A percentile compares a stretch with the other conserved stretches of the same genome.
phyloP scores from a whole-genome alignment of 1,140 invertebrate genomes.

The Cepaea nemoralis region DNA sequence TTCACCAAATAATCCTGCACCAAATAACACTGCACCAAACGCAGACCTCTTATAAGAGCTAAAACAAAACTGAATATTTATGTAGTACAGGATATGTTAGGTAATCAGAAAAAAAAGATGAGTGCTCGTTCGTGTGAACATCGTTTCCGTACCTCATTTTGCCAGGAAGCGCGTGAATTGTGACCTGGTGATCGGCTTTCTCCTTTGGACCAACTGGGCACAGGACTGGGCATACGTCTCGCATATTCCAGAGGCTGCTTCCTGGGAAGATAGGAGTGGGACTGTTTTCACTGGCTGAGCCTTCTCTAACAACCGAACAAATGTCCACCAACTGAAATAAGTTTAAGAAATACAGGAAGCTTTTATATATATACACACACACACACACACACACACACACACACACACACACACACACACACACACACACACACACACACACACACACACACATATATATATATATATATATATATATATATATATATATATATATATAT shows the following conservation, averaged over 20 bases:
- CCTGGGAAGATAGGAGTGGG: slow-evolving; percentile 34
- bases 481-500: no score
- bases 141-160: background rate
- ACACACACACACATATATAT: no score
- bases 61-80: no score
- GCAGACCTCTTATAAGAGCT: no score
- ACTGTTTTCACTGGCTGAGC: slow-evolving; percentile 56
- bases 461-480: no score
- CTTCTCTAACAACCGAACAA: slow-evolving; percentile 54
- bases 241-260: slow-evolving; percentile 59
- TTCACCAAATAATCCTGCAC: no score
- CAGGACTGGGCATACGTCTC: slow-evolving; percentile 44
- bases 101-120: no score
- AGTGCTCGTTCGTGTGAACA: no score
- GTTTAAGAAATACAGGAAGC: background rate
- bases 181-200: background rate
- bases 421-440: no score
- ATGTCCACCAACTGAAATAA: slow-evolving; percentile 52
- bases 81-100: no score
- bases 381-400: slow-evolving; percentile 36
- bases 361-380: slow-evolving; percentile 14
- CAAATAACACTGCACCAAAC: no score
- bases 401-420: no score
- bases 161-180: slow-evolving; percentile 13
- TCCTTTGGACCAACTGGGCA: slow-evolving; percentile 49